Conservation (phyloP, 1,140 invertebrate species). For the Mycetomoellerius zeteki region DNA sequence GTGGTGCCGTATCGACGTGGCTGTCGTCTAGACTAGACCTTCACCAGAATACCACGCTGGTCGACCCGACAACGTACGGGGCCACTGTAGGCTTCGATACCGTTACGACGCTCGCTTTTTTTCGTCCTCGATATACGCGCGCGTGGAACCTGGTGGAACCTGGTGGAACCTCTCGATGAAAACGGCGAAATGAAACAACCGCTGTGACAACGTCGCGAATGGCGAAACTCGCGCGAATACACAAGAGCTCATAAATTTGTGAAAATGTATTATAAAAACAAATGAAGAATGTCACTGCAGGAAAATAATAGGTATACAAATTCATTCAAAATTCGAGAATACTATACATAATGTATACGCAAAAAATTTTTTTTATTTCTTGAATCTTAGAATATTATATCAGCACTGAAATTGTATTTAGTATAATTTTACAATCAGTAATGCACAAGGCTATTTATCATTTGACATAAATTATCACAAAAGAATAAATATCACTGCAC, state of each 20-base stretch:
- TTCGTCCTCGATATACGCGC: slow-evolving; percentile 62
- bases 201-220: not conserved
- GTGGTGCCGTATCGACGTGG: slow-evolving; percentile 81
- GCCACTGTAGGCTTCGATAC: slow-evolving; percentile 44
- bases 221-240: not conserved
- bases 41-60: slow-evolving; percentile 60
- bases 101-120: slow-evolving; percentile 73
- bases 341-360: not conserved
- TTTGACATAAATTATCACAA: not conserved
- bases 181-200: slow-evolving; percentile 38
- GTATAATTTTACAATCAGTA: not conserved
- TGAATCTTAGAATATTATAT: not conserved
- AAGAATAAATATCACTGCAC: not conserved
- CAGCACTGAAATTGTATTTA: not conserved
- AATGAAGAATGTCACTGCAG: not conserved
- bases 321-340: not conserved
- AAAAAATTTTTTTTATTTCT: not conserved
- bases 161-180: slow-evolving; percentile 20
- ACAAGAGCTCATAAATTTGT: not conserved
- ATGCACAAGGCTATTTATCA: not conserved
- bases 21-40: slow-evolving; percentile 79
- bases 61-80: slow-evolving; percentile 29
- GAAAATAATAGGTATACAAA: not conserved
- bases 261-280: not conserved
- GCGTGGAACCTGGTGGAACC: not conserved